Evolutionary conservation across 2,888 invertebrate genomes (phyloP).

Genomic region (Andrena marginata): DNA sequence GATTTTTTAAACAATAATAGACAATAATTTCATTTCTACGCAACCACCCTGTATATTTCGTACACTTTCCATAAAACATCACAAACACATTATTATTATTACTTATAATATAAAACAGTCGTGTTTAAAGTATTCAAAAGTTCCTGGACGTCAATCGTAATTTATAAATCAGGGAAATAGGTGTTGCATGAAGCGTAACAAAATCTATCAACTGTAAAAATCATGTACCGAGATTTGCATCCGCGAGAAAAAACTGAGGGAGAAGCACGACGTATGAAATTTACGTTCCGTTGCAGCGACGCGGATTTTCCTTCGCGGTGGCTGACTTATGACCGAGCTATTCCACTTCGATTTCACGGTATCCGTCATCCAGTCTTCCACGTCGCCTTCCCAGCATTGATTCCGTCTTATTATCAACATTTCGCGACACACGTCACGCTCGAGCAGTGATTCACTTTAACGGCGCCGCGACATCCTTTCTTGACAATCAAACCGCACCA

Average conservation of each 20-base stretch:
- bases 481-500: conserved; percentile 6
- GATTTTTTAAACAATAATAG: too few species aligned
- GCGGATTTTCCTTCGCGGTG: conserved; percentile 7
- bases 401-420: conserved; percentile 39
- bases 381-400: conserved; percentile 2
- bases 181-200: too few species aligned
- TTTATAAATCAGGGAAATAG: too few species aligned
- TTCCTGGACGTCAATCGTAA: too few species aligned
- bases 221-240: not conserved
- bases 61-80: too few species aligned
- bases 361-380: conserved; percentile 19
- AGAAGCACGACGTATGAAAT: not conserved
- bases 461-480: conserved; percentile 3
- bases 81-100: too few species aligned
- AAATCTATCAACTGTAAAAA: too few species aligned
- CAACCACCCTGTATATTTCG: too few species aligned
- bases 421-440: conserved; percentile 25
- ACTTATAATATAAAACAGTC: too few species aligned
- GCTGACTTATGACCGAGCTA: conserved; percentile 21
- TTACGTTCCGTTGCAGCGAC: conserved; percentile 19
- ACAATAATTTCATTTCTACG: too few species aligned
- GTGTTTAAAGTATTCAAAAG: too few species aligned
- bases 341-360: conserved; percentile 40
- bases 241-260: not conserved
- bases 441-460: conserved; percentile 33